These are phyloP conservation scores for Dolichomitus sp. DNA, from an alignment of 2,888 invertebrate species.

Conservation along the genomic window DNA sequence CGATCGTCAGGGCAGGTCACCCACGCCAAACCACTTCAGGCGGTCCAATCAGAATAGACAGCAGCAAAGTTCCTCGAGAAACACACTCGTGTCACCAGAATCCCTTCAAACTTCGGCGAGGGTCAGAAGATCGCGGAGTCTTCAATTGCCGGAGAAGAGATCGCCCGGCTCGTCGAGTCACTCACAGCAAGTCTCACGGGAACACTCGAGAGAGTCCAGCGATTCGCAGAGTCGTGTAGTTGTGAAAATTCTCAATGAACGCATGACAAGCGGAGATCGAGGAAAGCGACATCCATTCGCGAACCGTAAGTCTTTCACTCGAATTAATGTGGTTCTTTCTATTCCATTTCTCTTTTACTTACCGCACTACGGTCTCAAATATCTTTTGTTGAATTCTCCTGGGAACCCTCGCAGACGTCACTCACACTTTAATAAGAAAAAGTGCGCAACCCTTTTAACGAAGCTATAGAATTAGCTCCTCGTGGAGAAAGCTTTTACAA, in stretches of 20 bases:
- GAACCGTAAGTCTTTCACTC: conserved; percentile 77
- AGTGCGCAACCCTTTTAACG: background rate
- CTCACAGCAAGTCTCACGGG: conserved; percentile 80
- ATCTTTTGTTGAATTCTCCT: background rate
- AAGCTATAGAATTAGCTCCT: background rate
- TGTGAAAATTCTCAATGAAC: conserved; percentile 83
- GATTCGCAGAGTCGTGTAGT: conserved; percentile 82
- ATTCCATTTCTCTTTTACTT: background rate
- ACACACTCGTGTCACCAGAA: conserved; percentile 78
- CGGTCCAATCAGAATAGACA: conserved; percentile 75
- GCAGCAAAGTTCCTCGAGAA: conserved; percentile 77
- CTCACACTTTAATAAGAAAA: background rate
- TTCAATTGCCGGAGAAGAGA: conserved; percentile 89
- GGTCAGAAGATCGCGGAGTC: conserved; percentile 88
- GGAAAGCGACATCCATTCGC: conserved; percentile 79
- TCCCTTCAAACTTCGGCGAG: conserved; percentile 79
- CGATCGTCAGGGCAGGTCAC: conserved; percentile 79
- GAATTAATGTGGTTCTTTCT: background rate
- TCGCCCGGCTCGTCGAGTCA: conserved; percentile 86
- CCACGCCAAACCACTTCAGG: conserved; percentile 80
- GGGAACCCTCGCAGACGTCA: background rate
- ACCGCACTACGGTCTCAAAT: background rate
- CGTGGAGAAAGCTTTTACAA: background rate
- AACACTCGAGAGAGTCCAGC: conserved; percentile 84
- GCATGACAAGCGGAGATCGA: conserved; percentile 73